Conservation (phyloP, 2,113 vertebrate genomes). For the Columba livia region DNA sequence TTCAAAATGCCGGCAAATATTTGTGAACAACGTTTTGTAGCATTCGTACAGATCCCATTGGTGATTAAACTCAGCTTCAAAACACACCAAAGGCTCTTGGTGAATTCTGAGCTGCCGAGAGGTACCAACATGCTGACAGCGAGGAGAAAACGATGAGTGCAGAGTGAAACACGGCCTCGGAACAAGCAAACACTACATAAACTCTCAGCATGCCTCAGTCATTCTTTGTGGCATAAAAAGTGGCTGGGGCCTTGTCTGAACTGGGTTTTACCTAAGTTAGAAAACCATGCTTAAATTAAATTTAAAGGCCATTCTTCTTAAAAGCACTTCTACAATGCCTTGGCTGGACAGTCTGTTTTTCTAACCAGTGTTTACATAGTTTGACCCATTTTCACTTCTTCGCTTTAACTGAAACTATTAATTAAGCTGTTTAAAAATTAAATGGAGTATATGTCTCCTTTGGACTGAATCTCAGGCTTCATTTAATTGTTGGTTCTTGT, state of each 20-base stretch:
- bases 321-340: slow-evolving; percentile 22
- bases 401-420: slow-evolving; percentile 58
- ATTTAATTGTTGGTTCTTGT: slow-evolving; percentile 57
- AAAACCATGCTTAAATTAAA: slow-evolving; percentile 52
- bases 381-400: slow-evolving; percentile 63
- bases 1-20: slow-evolving; percentile 37
- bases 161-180: not conserved
- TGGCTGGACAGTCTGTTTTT: slow-evolving; percentile 60
- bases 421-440: slow-evolving; percentile 67
- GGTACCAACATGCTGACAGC: not conserved
- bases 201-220: not conserved
- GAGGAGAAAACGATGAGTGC: not conserved
- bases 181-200: slow-evolving; percentile 37
- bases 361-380: slow-evolving; percentile 62
- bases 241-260: slow-evolving; percentile 25
- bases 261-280: not conserved
- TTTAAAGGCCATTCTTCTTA: slow-evolving; percentile 24
- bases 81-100: not conserved
- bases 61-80: not conserved
- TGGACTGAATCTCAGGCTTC: slow-evolving; percentile 48
- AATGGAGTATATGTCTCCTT: slow-evolving; percentile 48
- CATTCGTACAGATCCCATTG: not conserved
- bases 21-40: not conserved
- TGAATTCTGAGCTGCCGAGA: not conserved
- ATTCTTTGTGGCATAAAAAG: slow-evolving; percentile 13